phyloP scores from a whole-genome alignment of 2,888 invertebrate genomes.

The Acleris holmiana region DNA sequence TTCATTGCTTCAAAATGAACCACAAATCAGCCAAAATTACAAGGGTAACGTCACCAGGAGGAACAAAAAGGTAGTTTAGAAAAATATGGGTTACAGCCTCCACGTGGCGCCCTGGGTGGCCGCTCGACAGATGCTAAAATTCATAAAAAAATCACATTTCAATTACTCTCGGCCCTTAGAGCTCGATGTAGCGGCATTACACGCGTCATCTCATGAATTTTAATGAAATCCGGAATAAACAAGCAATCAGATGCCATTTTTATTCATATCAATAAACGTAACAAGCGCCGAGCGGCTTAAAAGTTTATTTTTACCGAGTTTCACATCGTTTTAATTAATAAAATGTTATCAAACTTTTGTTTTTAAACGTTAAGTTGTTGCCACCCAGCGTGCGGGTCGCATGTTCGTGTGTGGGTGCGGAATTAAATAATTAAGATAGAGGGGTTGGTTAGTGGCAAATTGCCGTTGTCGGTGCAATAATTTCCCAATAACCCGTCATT shows the following conservation, averaged over 20 bases:
- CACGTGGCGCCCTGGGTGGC: slow-evolving; percentile 63
- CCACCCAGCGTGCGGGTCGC: slow-evolving; percentile 44
- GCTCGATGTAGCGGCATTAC: slow-evolving; percentile 56
- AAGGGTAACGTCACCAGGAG: slow-evolving; percentile 47
- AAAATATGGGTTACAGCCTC: slow-evolving; percentile 15
- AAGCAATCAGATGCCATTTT: slow-evolving; percentile 35
- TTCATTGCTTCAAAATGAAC: slow-evolving; percentile 51
- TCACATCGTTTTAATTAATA: slow-evolving; percentile 29
- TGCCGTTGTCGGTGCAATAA: slow-evolving; percentile 68
- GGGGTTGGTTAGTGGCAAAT: slow-evolving; percentile 64
- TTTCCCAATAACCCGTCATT: slow-evolving; percentile 66
- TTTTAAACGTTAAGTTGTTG: slow-evolving; percentile 15
- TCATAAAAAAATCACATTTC: slow-evolving; percentile 63
- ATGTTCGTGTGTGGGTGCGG: slow-evolving; percentile 2
- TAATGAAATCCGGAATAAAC: slow-evolving; percentile 50
- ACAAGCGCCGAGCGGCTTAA: slow-evolving; percentile 6
- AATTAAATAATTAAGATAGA: slow-evolving; percentile 47
- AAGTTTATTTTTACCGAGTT: not conserved
- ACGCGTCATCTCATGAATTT: slow-evolving; percentile 65
- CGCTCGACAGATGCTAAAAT: slow-evolving; percentile 59
- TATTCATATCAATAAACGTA: slow-evolving; percentile 33
- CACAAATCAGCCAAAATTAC: slow-evolving; percentile 54
- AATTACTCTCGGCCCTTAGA: slow-evolving; percentile 65
- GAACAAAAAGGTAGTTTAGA: slow-evolving; percentile 39
- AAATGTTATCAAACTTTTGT: slow-evolving; percentile 12